Evolutionary conservation across 2,113 vertebrate genomes (phyloP).

Genomic region (Xenopus tropicalis): UCB_Xtro_10.0 CM004445.2:125218001-125218500

Average conservation of each 20-base stretch:
- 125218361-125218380: conserved; percentile 1
- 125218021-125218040: no score
- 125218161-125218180: no score
- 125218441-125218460: conserved; percentile 92
- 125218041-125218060: no score
- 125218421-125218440: conserved; percentile 87
- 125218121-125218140: no score
- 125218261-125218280: conserved; percentile 16
- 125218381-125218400: neutral
- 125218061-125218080: no score
- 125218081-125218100: no score
- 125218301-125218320: neutral
- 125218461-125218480: conserved; percentile 82
- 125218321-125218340: conserved; percentile 1
- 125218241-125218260: conserved; percentile 32
- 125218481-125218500: conserved; percentile 82
- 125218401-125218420: conserved; percentile 74
- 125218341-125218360: neutral
- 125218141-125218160: no score
- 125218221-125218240: conserved; percentile 28
- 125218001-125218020: no score
- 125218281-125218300: conserved; percentile 12
- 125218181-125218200: neutral
- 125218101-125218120: no score
- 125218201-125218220: conserved; percentile 5